phyloP scores from a whole-genome alignment of 1,140 invertebrate species.

The Bilobella aurantiaca region DNA sequence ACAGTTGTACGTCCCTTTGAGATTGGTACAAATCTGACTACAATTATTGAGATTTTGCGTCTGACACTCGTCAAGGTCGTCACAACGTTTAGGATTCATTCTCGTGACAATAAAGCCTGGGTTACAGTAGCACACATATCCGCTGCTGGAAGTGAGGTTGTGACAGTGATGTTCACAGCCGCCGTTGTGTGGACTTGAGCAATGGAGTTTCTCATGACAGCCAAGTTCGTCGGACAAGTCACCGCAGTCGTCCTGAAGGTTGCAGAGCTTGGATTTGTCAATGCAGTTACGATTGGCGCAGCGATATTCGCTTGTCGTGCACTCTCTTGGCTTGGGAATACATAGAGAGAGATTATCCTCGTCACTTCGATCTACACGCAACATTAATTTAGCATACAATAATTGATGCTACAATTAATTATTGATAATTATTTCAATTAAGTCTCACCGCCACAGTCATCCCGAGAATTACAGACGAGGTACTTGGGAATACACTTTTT shows the following conservation, averaged over 20 bases:
- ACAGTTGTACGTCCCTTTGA: slow-evolving; percentile 86
- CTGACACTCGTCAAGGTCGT: slow-evolving; percentile 66
- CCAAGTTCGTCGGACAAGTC: slow-evolving; percentile 56
- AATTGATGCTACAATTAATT: too few relatives aligned
- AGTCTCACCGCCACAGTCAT: slow-evolving; percentile 58
- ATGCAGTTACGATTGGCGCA: slow-evolving; percentile 89
- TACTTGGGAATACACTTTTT: slow-evolving; percentile 75
- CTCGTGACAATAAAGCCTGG: slow-evolving; percentile 65
- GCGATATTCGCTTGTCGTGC: slow-evolving; percentile 55
- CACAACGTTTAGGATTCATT: slow-evolving; percentile 50
- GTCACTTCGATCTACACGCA: slow-evolving; percentile 66
- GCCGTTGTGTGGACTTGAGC: slow-evolving; percentile 61
- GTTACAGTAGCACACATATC: slow-evolving; percentile 77
- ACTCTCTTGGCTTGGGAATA: slow-evolving; percentile 56
- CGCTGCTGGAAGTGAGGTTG: slow-evolving; percentile 64
- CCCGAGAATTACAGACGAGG: slow-evolving; percentile 69
- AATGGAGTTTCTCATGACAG: slow-evolving; percentile 61
- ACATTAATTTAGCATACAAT: not conserved
- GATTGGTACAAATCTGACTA: slow-evolving; percentile 79
- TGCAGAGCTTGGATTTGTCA: slow-evolving; percentile 65
- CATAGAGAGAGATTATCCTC: slow-evolving; percentile 87
- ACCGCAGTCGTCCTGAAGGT: slow-evolving; percentile 52
- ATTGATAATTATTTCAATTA: not conserved
- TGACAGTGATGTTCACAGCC: slow-evolving; percentile 87
- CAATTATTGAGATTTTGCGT: slow-evolving; percentile 60